Evolutionary conservation across 2,797 vertebrate species (phyloP).

Genomic region (Enoplosus armatus): DNA sequence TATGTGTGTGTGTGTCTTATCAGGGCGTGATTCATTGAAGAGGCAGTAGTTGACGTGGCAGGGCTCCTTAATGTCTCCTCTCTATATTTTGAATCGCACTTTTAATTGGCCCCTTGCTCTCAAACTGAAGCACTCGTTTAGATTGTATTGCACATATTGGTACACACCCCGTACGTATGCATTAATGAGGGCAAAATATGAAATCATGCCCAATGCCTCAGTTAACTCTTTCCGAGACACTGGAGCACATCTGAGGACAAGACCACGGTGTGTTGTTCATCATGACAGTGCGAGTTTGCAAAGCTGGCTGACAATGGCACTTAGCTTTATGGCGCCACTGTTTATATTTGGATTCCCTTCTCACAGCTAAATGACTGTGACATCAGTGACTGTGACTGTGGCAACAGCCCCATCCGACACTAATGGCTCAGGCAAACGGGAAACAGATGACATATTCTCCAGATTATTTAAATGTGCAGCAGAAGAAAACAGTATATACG

Average conservation of each 20-base stretch:
- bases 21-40: neutral
- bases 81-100: slow-evolving; percentile 16
- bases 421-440: slow-evolving; percentile 19
- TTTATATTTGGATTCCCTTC: slow-evolving; percentile 77
- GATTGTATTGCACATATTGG: neutral
- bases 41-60: slow-evolving; percentile 15
- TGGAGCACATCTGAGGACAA: slow-evolving; percentile 29
- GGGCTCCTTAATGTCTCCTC: slow-evolving; percentile 41
- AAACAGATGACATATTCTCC: slow-evolving; percentile 3
- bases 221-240: neutral
- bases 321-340: slow-evolving; percentile 73
- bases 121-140: neutral
- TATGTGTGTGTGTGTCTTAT: slow-evolving; percentile 28
- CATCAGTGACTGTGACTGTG: slow-evolving; percentile 51
- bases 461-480: neutral
- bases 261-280: slow-evolving; percentile 54
- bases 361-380: slow-evolving; percentile 70
- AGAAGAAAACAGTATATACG: neutral
- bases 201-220: neutral
- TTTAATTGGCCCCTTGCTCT: slow-evolving; percentile 23
- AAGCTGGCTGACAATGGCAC: slow-evolving; percentile 74
- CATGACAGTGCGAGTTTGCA: slow-evolving; percentile 75
- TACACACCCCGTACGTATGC: neutral
- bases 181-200: neutral
- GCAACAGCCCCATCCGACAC: slow-evolving; percentile 33